These are phyloP conservation scores for Ellobium chinense DNA, from an alignment of 2,888 invertebrate genomes.

Conservation along the genomic window DNA sequence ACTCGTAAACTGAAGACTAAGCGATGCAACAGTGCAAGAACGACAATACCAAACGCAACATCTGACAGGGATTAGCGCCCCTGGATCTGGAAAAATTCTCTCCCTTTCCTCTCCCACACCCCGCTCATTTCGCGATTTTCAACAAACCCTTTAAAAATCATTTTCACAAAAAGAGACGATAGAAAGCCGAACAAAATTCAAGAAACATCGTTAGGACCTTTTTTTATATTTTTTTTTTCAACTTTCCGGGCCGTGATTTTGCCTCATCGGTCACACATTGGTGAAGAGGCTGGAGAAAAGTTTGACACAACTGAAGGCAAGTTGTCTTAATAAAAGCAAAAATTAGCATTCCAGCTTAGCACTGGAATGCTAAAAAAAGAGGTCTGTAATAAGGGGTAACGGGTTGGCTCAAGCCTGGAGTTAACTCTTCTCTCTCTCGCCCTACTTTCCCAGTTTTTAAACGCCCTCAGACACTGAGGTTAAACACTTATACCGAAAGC, in stretches of 20 bases:
- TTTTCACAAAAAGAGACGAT: neutral
- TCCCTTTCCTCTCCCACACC: conserved; percentile 11
- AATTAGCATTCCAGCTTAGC: conserved; percentile 6
- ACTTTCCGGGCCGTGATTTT: neutral
- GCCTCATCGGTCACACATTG: neutral
- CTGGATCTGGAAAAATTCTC: conserved; percentile 26
- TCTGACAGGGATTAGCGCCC: conserved; percentile 41
- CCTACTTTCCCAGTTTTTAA: too few species aligned
- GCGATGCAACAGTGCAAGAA: conserved; percentile 23
- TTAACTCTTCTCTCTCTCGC: too few species aligned
- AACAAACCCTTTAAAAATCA: conserved; percentile 9
- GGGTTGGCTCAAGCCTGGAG: too few species aligned
- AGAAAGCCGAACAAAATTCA: neutral
- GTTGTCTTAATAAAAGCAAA: neutral
- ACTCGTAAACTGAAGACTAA: conserved; percentile 15
- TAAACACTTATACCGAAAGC: too few species aligned
- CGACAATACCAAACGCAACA: conserved; percentile 38
- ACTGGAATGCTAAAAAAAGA: neutral
- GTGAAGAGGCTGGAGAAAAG: neutral
- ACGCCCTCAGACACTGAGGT: too few species aligned
- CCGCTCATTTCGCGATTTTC: neutral
- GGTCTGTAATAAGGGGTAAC: neutral
- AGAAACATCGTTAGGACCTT: neutral
- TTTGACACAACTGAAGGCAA: neutral
- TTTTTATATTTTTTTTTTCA: neutral